Conservation (phyloP, 2,888 invertebrate species). For the Pandemis corylana region DNA sequence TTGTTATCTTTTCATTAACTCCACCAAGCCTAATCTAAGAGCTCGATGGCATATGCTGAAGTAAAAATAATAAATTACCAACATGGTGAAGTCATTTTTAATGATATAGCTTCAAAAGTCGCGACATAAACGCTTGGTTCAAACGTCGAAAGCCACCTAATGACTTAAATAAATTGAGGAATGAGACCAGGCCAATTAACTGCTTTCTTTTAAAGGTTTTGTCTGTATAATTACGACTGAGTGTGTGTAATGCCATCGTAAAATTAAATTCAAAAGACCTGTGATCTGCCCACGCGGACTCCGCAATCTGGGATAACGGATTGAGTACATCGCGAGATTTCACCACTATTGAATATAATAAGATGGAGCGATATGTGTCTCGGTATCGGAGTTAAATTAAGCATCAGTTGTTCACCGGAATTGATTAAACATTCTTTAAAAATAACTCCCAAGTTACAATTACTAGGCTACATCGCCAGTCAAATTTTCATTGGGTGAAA, state of each 20-base stretch:
- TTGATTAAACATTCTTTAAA: background rate
- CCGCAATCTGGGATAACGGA: constrained; percentile 38
- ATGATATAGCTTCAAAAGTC: constrained; percentile 10
- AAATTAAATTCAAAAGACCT: constrained; percentile 40
- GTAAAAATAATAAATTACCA: background rate
- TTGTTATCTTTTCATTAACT: background rate
- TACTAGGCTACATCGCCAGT: background rate
- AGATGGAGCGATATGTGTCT: constrained; percentile 26
- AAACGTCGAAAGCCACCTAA: constrained; percentile 41
- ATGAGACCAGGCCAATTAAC: constrained; percentile 63
- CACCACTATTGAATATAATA: constrained; percentile 38
- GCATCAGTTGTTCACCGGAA: background rate
- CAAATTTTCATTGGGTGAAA: constrained; percentile 20
- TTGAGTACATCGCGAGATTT: constrained; percentile 30
- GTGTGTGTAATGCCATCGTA: constrained; percentile 32
- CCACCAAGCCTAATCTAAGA: no score
- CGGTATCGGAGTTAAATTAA: constrained; percentile 1
- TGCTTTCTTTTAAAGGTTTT: constrained; percentile 55
- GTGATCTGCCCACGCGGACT: constrained; percentile 38
- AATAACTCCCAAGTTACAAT: background rate
- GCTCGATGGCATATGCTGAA: background rate
- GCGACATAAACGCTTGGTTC: constrained; percentile 21
- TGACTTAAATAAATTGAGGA: constrained; percentile 52
- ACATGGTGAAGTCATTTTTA: constrained; percentile 32
- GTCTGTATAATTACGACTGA: constrained; percentile 37